phyloP scores from a whole-genome alignment of 1,140 invertebrate species.

The Pantala flavescens region DNA sequence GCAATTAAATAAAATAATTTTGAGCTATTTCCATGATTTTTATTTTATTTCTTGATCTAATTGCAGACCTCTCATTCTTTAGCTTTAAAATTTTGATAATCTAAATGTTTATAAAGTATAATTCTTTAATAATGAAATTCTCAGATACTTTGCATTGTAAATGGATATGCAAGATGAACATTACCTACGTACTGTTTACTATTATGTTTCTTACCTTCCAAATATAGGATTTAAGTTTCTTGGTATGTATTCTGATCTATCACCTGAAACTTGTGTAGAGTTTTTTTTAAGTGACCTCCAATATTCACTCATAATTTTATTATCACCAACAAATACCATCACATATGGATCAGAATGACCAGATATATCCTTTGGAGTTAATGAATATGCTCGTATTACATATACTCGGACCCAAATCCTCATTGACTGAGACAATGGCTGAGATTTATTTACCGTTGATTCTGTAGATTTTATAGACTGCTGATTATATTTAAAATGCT shows the following conservation, averaged over 20 bases:
- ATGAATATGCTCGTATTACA: conserved; percentile 55
- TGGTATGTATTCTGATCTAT: conserved; percentile 62
- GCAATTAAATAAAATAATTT: too few relatives aligned
- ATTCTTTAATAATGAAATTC: too few relatives aligned
- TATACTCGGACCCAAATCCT: conserved; percentile 68
- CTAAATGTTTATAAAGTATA: too few relatives aligned
- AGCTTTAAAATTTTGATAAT: too few relatives aligned
- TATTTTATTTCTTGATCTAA: too few relatives aligned
- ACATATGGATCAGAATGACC: conserved; percentile 73
- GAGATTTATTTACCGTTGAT: conserved; percentile 36
- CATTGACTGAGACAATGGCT: conserved; percentile 54
- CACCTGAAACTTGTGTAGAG: conserved; percentile 30
- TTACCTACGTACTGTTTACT: too few relatives aligned
- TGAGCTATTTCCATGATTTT: too few relatives aligned
- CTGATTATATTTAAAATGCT: conserved; percentile 44
- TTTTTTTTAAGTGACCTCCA: not conserved
- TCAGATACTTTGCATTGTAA: too few relatives aligned
- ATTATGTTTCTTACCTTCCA: conserved; percentile 53
- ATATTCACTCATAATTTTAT: conserved; percentile 36
- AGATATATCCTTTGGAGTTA: conserved; percentile 60
- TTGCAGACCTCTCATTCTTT: too few relatives aligned
- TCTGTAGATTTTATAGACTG: conserved; percentile 38
- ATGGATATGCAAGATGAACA: too few relatives aligned
- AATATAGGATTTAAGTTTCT: conserved; percentile 78
- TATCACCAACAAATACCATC: conserved; percentile 53